Percentiles rank a stretch among this genome's conserved stretches.
phyloP scores from a whole-genome alignment of 2,113 vertebrate species.

The Hemicordylus capensis region DNA sequence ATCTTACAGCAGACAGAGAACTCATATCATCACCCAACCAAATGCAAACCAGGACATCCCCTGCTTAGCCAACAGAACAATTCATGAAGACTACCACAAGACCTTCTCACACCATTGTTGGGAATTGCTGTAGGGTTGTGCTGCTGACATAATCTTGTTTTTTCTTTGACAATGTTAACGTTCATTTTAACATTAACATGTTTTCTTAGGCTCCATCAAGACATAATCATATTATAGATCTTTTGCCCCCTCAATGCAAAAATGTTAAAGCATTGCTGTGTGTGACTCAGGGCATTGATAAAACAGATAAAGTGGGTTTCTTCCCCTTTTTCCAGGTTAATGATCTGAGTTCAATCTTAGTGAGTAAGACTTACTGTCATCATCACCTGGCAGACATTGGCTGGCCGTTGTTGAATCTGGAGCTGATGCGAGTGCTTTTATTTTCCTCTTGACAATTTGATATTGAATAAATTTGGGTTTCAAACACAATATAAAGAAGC shows the following conservation, averaged over 20 bases:
- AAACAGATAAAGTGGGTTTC: conserved; percentile 16
- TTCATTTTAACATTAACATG: conserved; percentile 38
- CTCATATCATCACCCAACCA: too few relatives aligned
- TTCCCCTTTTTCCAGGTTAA: conserved; percentile 40
- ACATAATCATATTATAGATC: conserved; percentile 65
- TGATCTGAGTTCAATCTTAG: conserved; percentile 40
- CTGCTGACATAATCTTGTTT: conserved; percentile 1
- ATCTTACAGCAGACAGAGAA: too few relatives aligned
- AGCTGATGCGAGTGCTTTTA: conserved; percentile 35
- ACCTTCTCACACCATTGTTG: too few relatives aligned
- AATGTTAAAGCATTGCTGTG: conserved; percentile 44
- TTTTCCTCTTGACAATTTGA: conserved; percentile 21
- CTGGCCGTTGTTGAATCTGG: conserved; percentile 26
- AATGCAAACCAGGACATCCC: too few relatives aligned
- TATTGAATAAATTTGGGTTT: not conserved
- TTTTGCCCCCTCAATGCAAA: conserved; percentile 55
- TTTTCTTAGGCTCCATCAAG: conserved; percentile 50
- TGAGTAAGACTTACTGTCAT: conserved; percentile 37
- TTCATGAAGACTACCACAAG: too few relatives aligned
- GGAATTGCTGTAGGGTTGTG: conserved; percentile 28
- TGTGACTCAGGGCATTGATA: conserved; percentile 42
- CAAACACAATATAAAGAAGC: not conserved
- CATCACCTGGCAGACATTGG: conserved; percentile 32
- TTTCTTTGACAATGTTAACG: conserved; percentile 49
- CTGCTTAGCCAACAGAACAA: too few relatives aligned